These are phyloP conservation scores for Jacana jacana DNA, from an alignment of 2,113 vertebrate genomes.

Conservation along the genomic window DNA sequence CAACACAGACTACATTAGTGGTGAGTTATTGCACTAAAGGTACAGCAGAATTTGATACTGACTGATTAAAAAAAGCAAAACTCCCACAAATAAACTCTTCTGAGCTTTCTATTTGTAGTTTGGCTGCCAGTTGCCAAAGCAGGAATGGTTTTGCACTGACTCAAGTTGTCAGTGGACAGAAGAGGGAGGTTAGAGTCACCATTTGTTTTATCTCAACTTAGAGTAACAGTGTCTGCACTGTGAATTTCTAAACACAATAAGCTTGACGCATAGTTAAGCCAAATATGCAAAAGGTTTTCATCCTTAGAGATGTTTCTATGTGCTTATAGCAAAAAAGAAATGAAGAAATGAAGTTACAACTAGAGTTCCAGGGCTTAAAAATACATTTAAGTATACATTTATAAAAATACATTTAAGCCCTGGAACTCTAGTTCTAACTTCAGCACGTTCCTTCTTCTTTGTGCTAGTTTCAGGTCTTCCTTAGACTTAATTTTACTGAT, in stretches of 20 bases:
- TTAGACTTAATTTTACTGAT: not conserved
- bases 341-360: too few relatives aligned
- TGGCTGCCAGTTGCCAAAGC: not conserved
- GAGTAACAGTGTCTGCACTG: not conserved
- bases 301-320: not conserved
- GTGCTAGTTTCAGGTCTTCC: not conserved
- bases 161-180: not conserved
- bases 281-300: not conserved
- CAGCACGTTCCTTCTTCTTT: not conserved
- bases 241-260: not conserved
- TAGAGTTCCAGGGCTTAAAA: too few relatives aligned
- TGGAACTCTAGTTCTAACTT: not conserved
- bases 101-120: not conserved
- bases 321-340: not conserved
- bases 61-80: not conserved
- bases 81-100: not conserved
- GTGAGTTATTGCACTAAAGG: not conserved
- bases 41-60: not conserved
- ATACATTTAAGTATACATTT: too few relatives aligned
- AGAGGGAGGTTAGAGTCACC: not conserved
- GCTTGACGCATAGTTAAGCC: not conserved
- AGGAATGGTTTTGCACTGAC: not conserved
- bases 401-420: too few relatives aligned
- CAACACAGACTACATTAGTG: too few relatives aligned
- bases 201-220: not conserved